Evolutionary conservation across 2,797 vertebrate genomes (phyloP), one percentile per base, ranked within the genome.

Genomic region (Neoniphon sammara): DNA sequence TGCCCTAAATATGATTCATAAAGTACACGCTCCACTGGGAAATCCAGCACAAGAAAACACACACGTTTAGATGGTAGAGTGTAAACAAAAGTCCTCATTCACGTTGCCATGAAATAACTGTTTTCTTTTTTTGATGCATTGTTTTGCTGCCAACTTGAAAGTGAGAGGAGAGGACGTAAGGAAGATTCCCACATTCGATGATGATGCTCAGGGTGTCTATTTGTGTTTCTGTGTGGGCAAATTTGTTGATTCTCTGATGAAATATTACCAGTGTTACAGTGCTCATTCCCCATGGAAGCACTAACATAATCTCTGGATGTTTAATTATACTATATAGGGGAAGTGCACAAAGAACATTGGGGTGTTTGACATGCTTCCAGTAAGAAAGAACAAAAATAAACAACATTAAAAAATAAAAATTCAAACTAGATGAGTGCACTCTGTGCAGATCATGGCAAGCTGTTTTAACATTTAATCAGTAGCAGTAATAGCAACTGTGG

Each of bases 181-280:
- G 77, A 87, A 80, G 86, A 85, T 89, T 91, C 88, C 90, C 87
- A 90, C 87, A 80, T 90, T 88, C 61, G 44, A 55, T 76, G 83
- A 87, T 79, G 76, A 80, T 89, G 88, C 84, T 82, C 62, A 66
- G 60, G 78, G 50, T 79, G 72, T 85, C 85, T 94, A 93, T 94
- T 93, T 91, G 77, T 80, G 89, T 88, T 56, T 82, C 72, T 84
- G 89, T 92, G 92, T 92, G 90, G 91, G 92, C 91, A 88, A 87
- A 85, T 81, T 85, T 90, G 89, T 92, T 87, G 82, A 77, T 75
- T 86, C 87, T 87, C 85, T 91, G 82, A 90, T 91, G 59, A 89
- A 85, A 91, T 84, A 81, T 76, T 81, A 85, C 77, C 70, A 76
- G 71, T 78, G 68, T 77, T 83, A 62, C 69, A 68, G 50, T 67